These are phyloP conservation scores for Tetragonula carbonaria DNA, from an alignment of 2,888 invertebrate species.

Conservation along the genomic window DNA sequence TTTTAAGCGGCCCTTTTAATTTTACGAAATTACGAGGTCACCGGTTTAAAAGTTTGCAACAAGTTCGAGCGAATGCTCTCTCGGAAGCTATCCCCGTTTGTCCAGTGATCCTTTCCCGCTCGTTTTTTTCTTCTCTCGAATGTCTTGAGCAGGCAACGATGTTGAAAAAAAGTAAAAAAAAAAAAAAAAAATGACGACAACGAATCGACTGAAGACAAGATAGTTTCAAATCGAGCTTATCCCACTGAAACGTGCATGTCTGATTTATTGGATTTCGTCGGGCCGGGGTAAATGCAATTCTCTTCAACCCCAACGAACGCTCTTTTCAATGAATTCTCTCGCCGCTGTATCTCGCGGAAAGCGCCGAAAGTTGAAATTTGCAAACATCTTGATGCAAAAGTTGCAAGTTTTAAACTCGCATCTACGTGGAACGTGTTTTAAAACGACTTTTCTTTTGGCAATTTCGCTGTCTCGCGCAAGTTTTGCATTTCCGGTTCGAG, in stretches of 20 bases:
- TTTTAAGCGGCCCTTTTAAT: conserved; percentile 24
- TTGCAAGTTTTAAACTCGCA: not conserved
- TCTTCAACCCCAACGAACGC: not conserved
- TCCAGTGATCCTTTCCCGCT: not conserved
- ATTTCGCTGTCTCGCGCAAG: not conserved
- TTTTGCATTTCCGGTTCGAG: not conserved
- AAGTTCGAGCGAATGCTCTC: conserved; percentile 3
- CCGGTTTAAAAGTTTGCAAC: conserved; percentile 22
- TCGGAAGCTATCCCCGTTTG: not conserved
- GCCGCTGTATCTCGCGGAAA: not conserved
- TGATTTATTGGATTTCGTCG: not conserved
- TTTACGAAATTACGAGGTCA: conserved; percentile 34
- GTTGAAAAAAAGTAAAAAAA: not conserved
- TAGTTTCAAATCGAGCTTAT: not conserved
- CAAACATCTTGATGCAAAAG: not conserved
- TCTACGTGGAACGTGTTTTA: not conserved
- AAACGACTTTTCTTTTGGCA: not conserved
- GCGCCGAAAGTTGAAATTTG: not conserved
- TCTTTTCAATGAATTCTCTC: not conserved
- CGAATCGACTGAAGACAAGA: not conserved
- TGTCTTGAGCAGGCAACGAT: no score
- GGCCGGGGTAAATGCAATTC: not conserved
- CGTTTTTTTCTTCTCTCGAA: no score
- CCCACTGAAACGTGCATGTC: not conserved
- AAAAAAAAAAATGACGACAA: not conserved